These are phyloP conservation scores for Prolemur simus DNA, from an alignment of 2,113 vertebrate genomes.

Conservation along the genomic window DNA sequence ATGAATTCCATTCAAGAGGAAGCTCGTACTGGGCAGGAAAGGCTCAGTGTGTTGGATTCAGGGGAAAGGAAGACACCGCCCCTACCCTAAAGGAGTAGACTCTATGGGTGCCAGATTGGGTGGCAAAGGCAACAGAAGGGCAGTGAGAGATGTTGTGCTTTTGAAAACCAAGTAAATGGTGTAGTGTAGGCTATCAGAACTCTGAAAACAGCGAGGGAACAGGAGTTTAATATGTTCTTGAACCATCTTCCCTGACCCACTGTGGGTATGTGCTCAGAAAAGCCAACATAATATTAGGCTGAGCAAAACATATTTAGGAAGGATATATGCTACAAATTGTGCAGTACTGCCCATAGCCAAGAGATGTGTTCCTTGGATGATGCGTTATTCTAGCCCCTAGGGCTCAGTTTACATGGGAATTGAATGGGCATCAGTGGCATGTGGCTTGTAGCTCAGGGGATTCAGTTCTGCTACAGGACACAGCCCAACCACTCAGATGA, in stretches of 20 bases:
- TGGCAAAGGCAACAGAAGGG: background rate
- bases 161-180: background rate
- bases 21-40: background rate
- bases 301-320: constrained; percentile 37
- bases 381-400: background rate
- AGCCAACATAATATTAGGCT: background rate
- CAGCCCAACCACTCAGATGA: background rate
- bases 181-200: background rate
- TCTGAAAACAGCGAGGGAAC: background rate
- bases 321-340: background rate
- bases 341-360: background rate
- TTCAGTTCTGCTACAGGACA: background rate
- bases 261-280: background rate
- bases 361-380: background rate
- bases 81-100: background rate
- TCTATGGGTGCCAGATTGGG: background rate
- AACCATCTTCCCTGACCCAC: background rate
- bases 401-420: background rate
- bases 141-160: background rate
- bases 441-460: background rate
- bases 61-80: background rate
- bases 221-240: background rate
- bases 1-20: background rate
- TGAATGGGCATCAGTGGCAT: background rate
- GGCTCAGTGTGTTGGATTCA: background rate